Base-by-base conservation (phyloP, 1,140 invertebrate genomes). In the Scaptomyza graminum region DNA sequence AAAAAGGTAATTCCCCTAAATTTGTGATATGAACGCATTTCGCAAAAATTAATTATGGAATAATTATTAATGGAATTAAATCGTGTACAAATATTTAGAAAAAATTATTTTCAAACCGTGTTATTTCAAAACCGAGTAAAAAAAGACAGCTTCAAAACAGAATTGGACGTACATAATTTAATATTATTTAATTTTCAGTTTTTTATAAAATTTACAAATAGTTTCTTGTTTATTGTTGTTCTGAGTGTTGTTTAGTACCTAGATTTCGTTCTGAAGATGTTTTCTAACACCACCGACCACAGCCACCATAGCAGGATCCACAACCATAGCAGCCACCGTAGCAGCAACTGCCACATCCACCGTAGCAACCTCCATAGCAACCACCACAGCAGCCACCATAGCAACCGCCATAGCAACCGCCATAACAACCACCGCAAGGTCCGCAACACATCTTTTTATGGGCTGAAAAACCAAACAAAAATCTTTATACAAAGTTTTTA, bases 401-500 rank as follows among this genome's bases (percentile, higher is more conserved):
- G 49, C 49, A 28, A 4, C 25, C 25, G 7, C 25, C 25, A 51
- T 13, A 31, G 7, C 25, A 51, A 5, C 31, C 31, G 6, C 51
- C 25, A 28, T 3, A 51, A 7, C 25, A 51, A 1, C 49, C 49
- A 9, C 25, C 25, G 49, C 49, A 37, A 55, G 34, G 34, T n/a
- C 52, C 34, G 28, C 34, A 55, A 15, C 52, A 55, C 52, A 55
- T 54, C 28, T 41, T 54, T 34, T 7, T 39, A 22, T 16, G 1
- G 8, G 0, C 50, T 52, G 28, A 31, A 7, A 7, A 7, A 25
- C 6, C 15, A 5, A 2, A 51, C 1, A 31, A 28, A 8, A 8
- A n/a, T n/a, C 1, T 2, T n/a, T 41, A n/a, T 4, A 41, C 1
- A 41, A 22, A 0, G 0, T 22, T 41, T 5, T 8, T 0, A n/a